Evolutionary conservation across 2,888 invertebrate genomes (phyloP), one percentile per base, ranked within the genome.

Genomic region (Plebejus melissa): DNA sequence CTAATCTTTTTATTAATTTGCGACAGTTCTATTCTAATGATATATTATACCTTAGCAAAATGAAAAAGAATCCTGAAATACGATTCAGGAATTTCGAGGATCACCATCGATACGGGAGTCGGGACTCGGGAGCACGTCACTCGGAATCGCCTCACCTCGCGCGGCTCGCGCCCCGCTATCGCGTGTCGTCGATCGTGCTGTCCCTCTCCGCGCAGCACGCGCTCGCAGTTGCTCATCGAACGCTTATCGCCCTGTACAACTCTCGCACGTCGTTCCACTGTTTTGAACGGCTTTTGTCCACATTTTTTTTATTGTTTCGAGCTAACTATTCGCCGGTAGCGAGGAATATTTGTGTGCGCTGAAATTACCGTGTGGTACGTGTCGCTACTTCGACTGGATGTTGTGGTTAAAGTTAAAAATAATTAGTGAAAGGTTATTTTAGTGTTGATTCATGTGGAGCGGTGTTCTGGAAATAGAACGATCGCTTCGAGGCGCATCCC

Each of bases 391-490:
- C 74, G 85, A 83, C 82, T 84, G 80, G 86, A 87, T 86, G 85
- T 88, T 88, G 85, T 85, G 85, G 84, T 84, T 86, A 85, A 85
- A 76, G 86, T 86, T 88, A 88, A 86, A 84, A 88, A 88, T 90
- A 88, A 87, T 88, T 88, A 87, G 89, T 92, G 92, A 91, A 93
- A 91, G 91, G 92, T 93, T 93, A 93, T 93, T 93, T 93, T 85
- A 89, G 93, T 91, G 93, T 93, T 92, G 93, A 93, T 93, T 93
- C 91, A 91, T 91, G 91, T 91, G 88, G 89, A 88, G 93, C 90
- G 88, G 87, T 86, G 90, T 88, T 90, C 93, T 92, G 91, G 90
- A 93, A 93, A 93, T 93, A 93, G 93, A 92, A 86, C 85, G 88
- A 85, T 86, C 88, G 89, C 81, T 84, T 84, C 84, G 89, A 90